Conservation (phyloP, 2,113 vertebrate species). For the Gymnogyps californianus region DNA sequence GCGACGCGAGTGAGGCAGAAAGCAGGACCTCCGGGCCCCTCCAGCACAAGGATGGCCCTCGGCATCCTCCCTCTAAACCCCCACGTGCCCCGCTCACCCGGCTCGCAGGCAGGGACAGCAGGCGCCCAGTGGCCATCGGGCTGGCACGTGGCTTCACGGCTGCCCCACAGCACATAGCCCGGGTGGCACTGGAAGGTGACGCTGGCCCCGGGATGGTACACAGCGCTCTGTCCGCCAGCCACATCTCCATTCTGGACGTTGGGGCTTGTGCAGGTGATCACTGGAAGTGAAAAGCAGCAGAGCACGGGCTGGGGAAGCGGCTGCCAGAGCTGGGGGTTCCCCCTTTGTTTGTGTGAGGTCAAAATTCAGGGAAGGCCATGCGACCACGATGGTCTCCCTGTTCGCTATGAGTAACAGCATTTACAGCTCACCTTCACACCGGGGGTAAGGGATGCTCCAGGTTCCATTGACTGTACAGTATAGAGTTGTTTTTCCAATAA, state of each 20-base stretch:
- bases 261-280: constrained; percentile 2
- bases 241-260: background rate
- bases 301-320: too few species aligned
- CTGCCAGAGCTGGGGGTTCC: too few species aligned
- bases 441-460: constrained; percentile 28
- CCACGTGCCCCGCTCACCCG: background rate
- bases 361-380: accelerated
- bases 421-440: constrained; percentile 23
- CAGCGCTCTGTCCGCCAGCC: background rate
- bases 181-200: constrained; percentile 36
- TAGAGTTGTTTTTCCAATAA: constrained; percentile 17
- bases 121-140: background rate
- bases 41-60: background rate
- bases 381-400: accelerated
- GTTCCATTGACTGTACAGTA: constrained; percentile 28
- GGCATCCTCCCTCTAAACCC: background rate
- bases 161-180: background rate
- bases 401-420: accelerated
- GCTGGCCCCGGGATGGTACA: background rate
- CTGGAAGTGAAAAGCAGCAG: background rate
- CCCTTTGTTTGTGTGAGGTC: too few species aligned
- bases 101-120: background rate
- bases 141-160: background rate
- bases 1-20: accelerated
- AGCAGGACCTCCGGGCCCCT: background rate